Evolutionary conservation across 1,140 invertebrate species (phyloP).

Genomic region (Phymorhynchus buccinoides): DNA sequence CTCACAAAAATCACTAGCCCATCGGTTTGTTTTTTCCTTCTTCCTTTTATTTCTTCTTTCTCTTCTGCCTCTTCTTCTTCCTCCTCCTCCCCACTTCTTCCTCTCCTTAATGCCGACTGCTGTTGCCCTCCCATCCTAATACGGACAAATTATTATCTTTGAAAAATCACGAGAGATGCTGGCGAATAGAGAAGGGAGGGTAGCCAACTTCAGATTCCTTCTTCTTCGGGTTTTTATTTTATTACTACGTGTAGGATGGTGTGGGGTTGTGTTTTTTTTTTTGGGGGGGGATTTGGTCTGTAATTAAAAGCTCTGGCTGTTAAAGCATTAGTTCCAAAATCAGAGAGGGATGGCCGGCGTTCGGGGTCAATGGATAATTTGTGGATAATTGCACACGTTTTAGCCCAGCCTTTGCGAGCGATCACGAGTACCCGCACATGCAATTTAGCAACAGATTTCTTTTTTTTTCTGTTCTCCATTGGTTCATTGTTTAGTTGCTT

Average conservation of each 20-base stretch:
- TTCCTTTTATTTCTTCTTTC: background rate
- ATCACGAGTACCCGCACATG: background rate
- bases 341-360: background rate
- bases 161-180: no score
- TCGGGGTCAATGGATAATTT: background rate
- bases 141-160: conserved; percentile 12
- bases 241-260: no score
- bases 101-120: background rate
- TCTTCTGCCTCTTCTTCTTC: background rate
- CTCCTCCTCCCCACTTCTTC: background rate
- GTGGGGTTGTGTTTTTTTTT: no score
- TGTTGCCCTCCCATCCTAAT: no score
- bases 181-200: no score
- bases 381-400: background rate
- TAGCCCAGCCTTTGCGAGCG: background rate
- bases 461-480: background rate
- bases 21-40: background rate
- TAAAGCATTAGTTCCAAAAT: background rate
- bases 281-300: no score
- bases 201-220: no score
- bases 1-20: no score
- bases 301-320: background rate
- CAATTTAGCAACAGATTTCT: background rate
- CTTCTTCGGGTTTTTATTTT: no score
- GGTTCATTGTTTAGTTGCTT: no score